These are phyloP conservation scores for Ceratina calcarata DNA, from an alignment of 1,140 invertebrate genomes.

Conservation along the genomic window DNA sequence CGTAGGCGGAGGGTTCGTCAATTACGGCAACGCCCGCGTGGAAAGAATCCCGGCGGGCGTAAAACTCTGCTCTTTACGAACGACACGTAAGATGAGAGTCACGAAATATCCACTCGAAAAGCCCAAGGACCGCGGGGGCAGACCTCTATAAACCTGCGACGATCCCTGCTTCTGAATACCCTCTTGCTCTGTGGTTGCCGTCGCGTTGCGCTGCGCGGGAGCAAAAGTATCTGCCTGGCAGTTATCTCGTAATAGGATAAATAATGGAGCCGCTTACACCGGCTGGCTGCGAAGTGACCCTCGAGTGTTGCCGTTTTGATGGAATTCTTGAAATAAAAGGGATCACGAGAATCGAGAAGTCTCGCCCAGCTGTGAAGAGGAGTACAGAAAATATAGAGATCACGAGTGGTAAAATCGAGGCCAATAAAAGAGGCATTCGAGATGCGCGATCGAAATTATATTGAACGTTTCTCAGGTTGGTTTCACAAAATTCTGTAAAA, in stretches of 20 bases:
- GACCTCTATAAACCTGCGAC: slow-evolving; percentile 35
- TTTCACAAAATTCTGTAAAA: neutral
- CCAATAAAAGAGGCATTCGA: neutral
- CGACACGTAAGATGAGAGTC: slow-evolving; percentile 38
- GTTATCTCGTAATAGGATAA: slow-evolving; percentile 53
- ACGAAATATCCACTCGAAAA: slow-evolving; percentile 41
- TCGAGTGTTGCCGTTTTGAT: slow-evolving; percentile 11
- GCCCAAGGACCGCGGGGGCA: slow-evolving; percentile 4
- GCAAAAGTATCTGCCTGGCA: slow-evolving; percentile 36
- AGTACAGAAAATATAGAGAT: neutral
- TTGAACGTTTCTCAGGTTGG: neutral
- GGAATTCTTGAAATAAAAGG: slow-evolving; percentile 30
- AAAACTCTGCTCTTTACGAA: slow-evolving; percentile 45
- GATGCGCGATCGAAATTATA: neutral
- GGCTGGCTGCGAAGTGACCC: neutral
- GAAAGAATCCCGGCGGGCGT: slow-evolving; percentile 5
- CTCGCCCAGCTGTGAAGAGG: too few species aligned
- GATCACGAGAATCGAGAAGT: neutral
- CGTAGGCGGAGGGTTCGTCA: neutral
- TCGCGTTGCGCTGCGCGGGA: neutral
- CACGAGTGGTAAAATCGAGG: neutral
- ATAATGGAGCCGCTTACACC: slow-evolving; percentile 40
- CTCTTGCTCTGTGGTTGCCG: neutral
- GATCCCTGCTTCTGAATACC: slow-evolving; percentile 28
- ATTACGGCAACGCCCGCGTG: slow-evolving; percentile 11